These are phyloP conservation scores for Aphelenchoides besseyi DNA, from an alignment of 1,140 invertebrate species.

Conservation along the genomic window DNA sequence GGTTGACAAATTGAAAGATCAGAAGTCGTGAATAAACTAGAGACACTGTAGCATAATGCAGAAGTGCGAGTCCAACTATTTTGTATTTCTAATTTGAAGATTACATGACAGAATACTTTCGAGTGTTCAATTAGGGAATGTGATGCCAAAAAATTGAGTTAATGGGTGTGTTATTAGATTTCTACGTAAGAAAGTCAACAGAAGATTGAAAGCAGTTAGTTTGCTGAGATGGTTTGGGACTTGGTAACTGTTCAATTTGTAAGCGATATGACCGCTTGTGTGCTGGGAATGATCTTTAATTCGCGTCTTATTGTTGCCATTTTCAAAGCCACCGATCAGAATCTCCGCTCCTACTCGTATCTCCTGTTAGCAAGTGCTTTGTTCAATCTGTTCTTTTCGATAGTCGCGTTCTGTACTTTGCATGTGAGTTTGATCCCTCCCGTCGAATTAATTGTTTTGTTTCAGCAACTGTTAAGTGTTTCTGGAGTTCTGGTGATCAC, in stretches of 20 bases:
- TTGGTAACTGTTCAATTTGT: background rate
- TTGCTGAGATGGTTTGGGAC: constrained; percentile 1
- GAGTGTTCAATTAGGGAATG: too few relatives aligned
- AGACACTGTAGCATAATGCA: too few relatives aligned
- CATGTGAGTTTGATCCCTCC: constrained; percentile 1
- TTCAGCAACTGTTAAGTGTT: constrained; percentile 12
- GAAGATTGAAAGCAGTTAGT: too few relatives aligned
- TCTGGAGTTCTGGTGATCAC: background rate
- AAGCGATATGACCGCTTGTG: background rate
- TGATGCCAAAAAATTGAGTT: too few relatives aligned
- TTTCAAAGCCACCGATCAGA: constrained; percentile 9
- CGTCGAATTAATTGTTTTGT: background rate
- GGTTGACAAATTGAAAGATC: too few relatives aligned
- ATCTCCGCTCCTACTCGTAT: constrained; percentile 3
- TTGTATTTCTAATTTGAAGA: too few relatives aligned
- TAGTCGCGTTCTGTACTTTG: background rate
- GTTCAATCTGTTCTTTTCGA: constrained; percentile 2
- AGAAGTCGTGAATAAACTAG: too few relatives aligned
- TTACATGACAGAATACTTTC: too few relatives aligned
- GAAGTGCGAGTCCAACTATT: too few relatives aligned
- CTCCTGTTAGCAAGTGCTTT: background rate
- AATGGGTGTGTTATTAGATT: too few relatives aligned
- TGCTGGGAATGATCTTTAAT: constrained; percentile 10
- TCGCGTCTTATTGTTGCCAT: background rate
- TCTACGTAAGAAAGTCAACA: too few relatives aligned